Base-by-base conservation (phyloP, 2,797 vertebrate species). In the Xerus rutilus region DNA sequence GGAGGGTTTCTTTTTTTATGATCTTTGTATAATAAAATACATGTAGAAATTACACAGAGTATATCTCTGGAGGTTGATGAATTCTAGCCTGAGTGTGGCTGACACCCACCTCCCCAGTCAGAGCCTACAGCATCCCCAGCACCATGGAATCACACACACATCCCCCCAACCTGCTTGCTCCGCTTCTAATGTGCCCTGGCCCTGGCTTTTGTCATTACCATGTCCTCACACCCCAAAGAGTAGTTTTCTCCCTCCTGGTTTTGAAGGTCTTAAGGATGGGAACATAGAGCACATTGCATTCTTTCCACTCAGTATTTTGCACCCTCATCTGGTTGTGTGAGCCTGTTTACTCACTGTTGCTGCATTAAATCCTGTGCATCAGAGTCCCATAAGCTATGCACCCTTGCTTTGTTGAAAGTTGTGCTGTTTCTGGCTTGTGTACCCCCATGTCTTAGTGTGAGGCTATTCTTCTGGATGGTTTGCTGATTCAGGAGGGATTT, bases 401-500 rank as follows among this genome's bases (percentile, higher is more conserved):
- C 11, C 52, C 52, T 52, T 3, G 15, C 11, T 39, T 57, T 64
- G 12, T 12, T 45, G 74, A 18, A 8, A 17, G 25, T 25, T 39
- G 9, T 74, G 35, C 83, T 72, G n/a, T 74, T 52, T 91, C 52
- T 52, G 83, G 83, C 35, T 74, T 54, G 1, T 62, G 8, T 73
- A 4, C 62, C 74, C 47, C 92, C 20, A 1, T 17, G 67, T 39
- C 0, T 39, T 67, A 62, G 7, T 28, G 21, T 86, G 0, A 59
- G 65, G 72, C 69, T 83, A 70, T 62, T 67, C 57, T 62, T 70
- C 57, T 81, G 69, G 89, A 35, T 15, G 12, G 45, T 64, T 39
- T 81, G 92, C 89, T 43, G 39, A 59, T 84, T 52, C 70, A 91
- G 30, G 54, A 49, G 73, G 39, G 67, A 43, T 43, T 93, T 86